Evolutionary conservation across 2,888 invertebrate genomes (phyloP).

Genomic region (Drosophila limbata): DNA sequence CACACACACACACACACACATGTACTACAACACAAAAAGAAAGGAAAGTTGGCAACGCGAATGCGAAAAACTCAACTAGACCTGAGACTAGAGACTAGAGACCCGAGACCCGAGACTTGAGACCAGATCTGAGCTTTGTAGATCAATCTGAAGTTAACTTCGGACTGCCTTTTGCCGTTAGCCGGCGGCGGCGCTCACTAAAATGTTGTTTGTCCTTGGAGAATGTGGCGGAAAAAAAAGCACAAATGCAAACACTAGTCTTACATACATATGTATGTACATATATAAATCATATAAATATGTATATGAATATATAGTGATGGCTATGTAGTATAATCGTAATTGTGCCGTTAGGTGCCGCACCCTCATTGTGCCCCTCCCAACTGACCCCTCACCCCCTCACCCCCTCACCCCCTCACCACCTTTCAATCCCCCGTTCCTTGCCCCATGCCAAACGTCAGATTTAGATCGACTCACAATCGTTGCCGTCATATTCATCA

Average conservation of each 20-base stretch:
- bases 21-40: slow-evolving; percentile 58
- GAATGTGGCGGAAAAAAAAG: slow-evolving; percentile 72
- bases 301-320: not conserved
- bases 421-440: slow-evolving; percentile 15
- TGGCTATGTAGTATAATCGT: slow-evolving; percentile 37
- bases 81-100: slow-evolving; percentile 25
- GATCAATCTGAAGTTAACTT: slow-evolving; percentile 66
- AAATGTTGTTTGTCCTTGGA: slow-evolving; percentile 83
- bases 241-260: slow-evolving; percentile 36
- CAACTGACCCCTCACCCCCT: slow-evolving; percentile 22
- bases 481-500: slow-evolving; percentile 59
- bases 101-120: slow-evolving; percentile 7
- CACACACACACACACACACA: slow-evolving; percentile 31
- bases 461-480: slow-evolving; percentile 62
- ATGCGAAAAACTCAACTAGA: slow-evolving; percentile 63
- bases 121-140: slow-evolving; percentile 53
- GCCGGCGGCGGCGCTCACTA: slow-evolving; percentile 69
- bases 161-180: slow-evolving; percentile 70
- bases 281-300: slow-evolving; percentile 7
- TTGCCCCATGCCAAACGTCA: slow-evolving; percentile 42
- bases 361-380: slow-evolving; percentile 66
- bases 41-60: slow-evolving; percentile 74
- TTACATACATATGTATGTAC: not conserved
- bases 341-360: slow-evolving; percentile 78
- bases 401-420: not conserved